These are phyloP conservation scores for Cheilosia scutellata DNA, from an alignment of 2,888 invertebrate species.

Conservation along the genomic window DNA sequence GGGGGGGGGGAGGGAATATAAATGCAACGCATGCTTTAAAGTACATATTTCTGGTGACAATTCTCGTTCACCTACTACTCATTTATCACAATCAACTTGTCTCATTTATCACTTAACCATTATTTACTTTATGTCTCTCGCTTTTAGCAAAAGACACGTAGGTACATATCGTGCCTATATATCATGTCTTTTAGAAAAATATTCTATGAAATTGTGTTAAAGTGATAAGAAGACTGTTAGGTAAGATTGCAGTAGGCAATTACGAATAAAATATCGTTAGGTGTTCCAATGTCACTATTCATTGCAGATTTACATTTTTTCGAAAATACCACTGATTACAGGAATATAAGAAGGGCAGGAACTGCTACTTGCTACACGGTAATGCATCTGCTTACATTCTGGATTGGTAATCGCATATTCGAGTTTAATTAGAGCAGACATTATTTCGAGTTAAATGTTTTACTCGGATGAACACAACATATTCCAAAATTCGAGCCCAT, in stretches of 20 bases:
- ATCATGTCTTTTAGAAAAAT: not conserved
- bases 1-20: not conserved
- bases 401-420: no score
- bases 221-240: constrained; percentile 3
- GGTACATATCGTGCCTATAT: not conserved
- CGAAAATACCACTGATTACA: no score
- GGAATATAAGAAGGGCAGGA: not conserved
- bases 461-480: no score
- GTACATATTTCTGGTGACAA: not conserved
- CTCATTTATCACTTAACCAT: not conserved
- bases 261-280: not conserved
- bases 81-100: constrained; percentile 6
- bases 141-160: constrained; percentile 3
- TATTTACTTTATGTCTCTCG: not conserved
- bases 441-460: no score
- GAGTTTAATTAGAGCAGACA: no score
- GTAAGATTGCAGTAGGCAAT: constrained; percentile 1
- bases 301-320: not conserved
- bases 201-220: constrained; percentile 4
- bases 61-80: not conserved
- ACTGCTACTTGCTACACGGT: not conserved
- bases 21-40: not conserved
- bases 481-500: no score
- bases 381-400: no score
- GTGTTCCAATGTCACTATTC: not conserved